phyloP scores from a whole-genome alignment of 1,140 invertebrate species.

The Planococcus citri region DNA sequence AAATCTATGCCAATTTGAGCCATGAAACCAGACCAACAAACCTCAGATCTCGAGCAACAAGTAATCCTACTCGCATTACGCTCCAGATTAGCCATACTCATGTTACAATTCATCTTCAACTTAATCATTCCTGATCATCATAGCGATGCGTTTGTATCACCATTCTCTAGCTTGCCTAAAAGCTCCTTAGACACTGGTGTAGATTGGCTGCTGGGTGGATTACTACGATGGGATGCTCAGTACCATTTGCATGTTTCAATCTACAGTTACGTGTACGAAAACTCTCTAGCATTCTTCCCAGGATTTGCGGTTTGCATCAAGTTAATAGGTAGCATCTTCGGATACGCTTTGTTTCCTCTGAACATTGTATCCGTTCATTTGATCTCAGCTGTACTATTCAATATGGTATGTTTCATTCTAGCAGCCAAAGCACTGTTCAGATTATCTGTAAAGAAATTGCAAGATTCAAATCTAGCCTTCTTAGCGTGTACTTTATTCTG shows the following conservation, averaged over 20 bases:
- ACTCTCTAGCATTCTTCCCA: constrained; percentile 82
- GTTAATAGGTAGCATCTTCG: constrained; percentile 31
- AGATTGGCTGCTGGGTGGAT: constrained; percentile 52
- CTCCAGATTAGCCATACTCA: constrained; percentile 13
- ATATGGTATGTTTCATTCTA: constrained; percentile 61
- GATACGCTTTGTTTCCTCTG: constrained; percentile 33
- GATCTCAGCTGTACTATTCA: constrained; percentile 54
- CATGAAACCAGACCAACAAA: background rate
- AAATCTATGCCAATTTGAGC: too few species aligned
- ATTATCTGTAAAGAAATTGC: constrained; percentile 51
- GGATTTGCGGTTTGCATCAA: constrained; percentile 60
- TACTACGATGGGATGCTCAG: constrained; percentile 83
- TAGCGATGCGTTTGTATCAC: constrained; percentile 22
- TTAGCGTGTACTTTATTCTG: constrained; percentile 67
- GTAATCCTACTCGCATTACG: background rate
- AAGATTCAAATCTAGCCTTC: constrained; percentile 54
- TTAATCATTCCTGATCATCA: constrained; percentile 22
- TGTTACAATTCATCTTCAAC: constrained; percentile 22
- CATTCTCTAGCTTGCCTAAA: background rate
- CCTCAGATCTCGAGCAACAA: background rate
- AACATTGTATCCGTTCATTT: constrained; percentile 48
- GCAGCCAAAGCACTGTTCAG: constrained; percentile 56
- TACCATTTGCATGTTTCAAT: constrained; percentile 87
- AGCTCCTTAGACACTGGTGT: constrained; percentile 37
- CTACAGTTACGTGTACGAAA: constrained; percentile 87